Base-by-base conservation (phyloP, 2,888 invertebrate species). In the Enchytraeus crypticus region DNA sequence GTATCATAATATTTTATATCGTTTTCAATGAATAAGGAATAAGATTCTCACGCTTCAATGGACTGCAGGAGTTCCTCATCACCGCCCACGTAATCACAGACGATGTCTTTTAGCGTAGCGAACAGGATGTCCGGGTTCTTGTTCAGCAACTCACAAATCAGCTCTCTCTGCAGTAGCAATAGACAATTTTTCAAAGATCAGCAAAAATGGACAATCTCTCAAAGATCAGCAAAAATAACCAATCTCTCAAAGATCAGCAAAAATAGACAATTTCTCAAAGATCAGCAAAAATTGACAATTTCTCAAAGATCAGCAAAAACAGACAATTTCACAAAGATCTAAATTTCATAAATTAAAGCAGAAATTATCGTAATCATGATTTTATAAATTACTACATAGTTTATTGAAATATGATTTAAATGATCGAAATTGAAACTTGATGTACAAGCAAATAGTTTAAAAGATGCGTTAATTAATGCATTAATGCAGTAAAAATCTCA, bases 91-190 rank as follows among this genome's bases (percentile, higher is more conserved):
- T 87, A 84, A 67, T 95, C 92, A 0, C 84, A 83, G 14, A 96
- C 82, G 66, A 89, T 85, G 43, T 88, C 87, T 75, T 88, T 90
- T 32, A 99, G 81, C 76, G 95, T 93, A 76, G 92, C 95, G 72
- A 88, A 89, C 82, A 98, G 90, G 68, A 96, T 92, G 71, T 91
- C 89, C 2, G 86, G 83, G 51, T 73, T 70, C 63, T 73, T 71
- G 30, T 92, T 93, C 61, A 96, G 81, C 51, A 92, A 81, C 71
- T 88, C 87, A 73, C 91, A 91, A 47, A 95, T 85, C 59, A 95
- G 84, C 75, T 89, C 86, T 71, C 89, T 86, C 89, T 88, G 78
- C 5, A 81, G 67, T 51, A 8, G 53, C 49, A 49, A 43, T n/a
- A 2, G 5, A 23, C 14, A 4, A 11, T 34, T 8, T 49, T 49